Base-by-base conservation (phyloP, 2,888 invertebrate genomes). In the Pegoplata infirma region DNA sequence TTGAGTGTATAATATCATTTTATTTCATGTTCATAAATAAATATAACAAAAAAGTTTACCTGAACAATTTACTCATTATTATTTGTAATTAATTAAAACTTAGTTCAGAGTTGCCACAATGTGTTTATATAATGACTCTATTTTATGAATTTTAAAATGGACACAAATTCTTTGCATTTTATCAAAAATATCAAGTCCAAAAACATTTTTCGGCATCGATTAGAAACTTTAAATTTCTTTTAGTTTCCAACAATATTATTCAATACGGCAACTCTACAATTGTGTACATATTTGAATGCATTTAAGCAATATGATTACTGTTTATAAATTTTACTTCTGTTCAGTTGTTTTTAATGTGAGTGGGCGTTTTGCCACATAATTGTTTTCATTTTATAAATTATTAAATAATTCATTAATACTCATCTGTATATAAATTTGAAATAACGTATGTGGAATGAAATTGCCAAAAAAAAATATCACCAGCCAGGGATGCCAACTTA, bases 391-490 rank as follows among this genome's bases (percentile, higher is more conserved):
- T n/a, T 53, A 44, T 59, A 69, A 69, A 49, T 40, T 58, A 69
- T 69, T 69, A 59, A 59, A 69, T 69, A 69, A 69, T 69, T 69
- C 69, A 69, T 69, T 59, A 51, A 69, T 59, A 44, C 59, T 59
- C 40, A 59, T 67, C 69, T 53, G n/a, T 51, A 23, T 59, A 10
- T 69, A n/a, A n/a, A n/a, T n/a, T n/a, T n/a, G n/a, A n/a, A n/a
- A n/a, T n/a, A n/a, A n/a, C n/a, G n/a, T n/a, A n/a, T n/a, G n/a
- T n/a, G n/a, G n/a, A n/a, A n/a, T n/a, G n/a, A n/a, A n/a, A n/a
- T n/a, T n/a, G n/a, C n/a, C n/a, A n/a, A n/a, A n/a, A n/a, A n/a
- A n/a, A n/a, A n/a, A n/a, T n/a, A n/a, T n/a, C n/a, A n/a, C n/a
- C n/a, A n/a, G n/a, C n/a, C n/a, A n/a, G n/a, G n/a, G n/a, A n/a